Evolutionary conservation across 1,140 invertebrate genomes (phyloP), one percentile per base, ranked within the genome.

Genomic region (Augochlora pura): DNA sequence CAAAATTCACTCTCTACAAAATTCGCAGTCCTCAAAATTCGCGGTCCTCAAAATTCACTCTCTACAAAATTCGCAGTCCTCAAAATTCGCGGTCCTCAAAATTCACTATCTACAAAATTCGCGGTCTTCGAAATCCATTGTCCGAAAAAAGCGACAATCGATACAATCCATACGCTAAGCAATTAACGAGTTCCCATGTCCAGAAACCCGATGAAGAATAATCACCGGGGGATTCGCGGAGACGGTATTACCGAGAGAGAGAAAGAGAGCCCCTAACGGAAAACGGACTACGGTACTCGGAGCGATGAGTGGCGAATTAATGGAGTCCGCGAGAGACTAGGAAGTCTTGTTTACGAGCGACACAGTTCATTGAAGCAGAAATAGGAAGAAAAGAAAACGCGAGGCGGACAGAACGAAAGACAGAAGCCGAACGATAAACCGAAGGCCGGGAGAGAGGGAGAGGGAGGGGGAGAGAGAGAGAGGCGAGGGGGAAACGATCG

Each of bases 291-390:
- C 70, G 81, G 78, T 88, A 89, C 82, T 86, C 78, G 84, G 74
- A 75, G 77, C 87, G 77, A 88, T 81, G 84, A 85, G 84, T 85
- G 74, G 87, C 86, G 85, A 89, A 88, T 89, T 88, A 89, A 89
- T 88, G 80, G 81, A 87, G 84, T 85, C 71, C 49, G 32, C 49
- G 32, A 32, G 62, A 73, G 71, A 77, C 83, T 84, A 85, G 82
- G 82, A 85, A 85, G 81, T 65, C 77, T 84, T 88, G 85, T 87
- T 88, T 88, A 85, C 88, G 87, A 88, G 86, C 87, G 89, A 89
- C 87, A 88, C 87, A 89, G 84, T 88, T 88, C 87, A 91, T 89
- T 83, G 87, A 86, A 90, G 88, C 90, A 91, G 90, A 90, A 90
- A 91, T 90, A 88, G 90, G 85, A 80, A 38, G 65, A 46, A n/a